phyloP scores from a whole-genome alignment of 2,113 vertebrate species.

The Leucopsar rothschildi region DNA sequence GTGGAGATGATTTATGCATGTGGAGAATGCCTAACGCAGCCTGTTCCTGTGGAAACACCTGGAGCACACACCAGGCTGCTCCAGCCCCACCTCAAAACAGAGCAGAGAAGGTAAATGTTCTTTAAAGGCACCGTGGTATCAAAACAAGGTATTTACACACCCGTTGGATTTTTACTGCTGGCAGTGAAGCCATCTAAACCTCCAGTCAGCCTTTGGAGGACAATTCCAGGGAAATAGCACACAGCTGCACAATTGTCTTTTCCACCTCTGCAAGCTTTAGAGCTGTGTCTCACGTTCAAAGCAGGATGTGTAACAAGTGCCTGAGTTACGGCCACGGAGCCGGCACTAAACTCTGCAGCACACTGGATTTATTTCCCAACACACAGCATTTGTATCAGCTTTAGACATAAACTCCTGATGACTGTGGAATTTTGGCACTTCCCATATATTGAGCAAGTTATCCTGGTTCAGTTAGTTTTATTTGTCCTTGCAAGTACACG shows the following conservation, averaged over 20 bases:
- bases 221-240: neutral
- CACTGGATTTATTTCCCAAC: neutral
- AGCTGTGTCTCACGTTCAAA: neutral
- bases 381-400: neutral
- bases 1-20: neutral
- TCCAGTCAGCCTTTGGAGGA: neutral
- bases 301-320: neutral
- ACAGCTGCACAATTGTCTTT: neutral
- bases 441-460: neutral
- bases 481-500: rapidly evolving
- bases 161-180: neutral
- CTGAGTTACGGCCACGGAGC: neutral
- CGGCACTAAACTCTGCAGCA: neutral
- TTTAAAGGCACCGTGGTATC: neutral
- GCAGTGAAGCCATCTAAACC: neutral
- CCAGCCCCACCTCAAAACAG: neutral
- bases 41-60: neutral
- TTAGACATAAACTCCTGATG: neutral
- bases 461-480: neutral
- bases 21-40: rapidly evolving
- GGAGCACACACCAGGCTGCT: neutral
- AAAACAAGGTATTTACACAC: neutral
- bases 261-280: neutral
- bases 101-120: neutral
- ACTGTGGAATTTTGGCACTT: neutral